Conservation (phyloP, 2,797 vertebrate genomes). For the Rhadinocentrus ornatus region DNA sequence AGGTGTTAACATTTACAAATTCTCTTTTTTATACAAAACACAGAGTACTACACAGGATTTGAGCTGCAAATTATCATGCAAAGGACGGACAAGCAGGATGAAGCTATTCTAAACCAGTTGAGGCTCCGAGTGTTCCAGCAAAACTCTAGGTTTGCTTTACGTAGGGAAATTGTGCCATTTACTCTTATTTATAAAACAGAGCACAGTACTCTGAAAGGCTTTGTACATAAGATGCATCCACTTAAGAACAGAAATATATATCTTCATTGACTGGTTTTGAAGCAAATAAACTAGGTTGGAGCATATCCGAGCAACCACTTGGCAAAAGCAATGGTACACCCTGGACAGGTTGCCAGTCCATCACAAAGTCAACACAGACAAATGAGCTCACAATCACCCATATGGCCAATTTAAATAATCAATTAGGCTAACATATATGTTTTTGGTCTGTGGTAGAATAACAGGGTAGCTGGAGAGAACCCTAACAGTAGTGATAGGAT, state of each 20-base stretch:
- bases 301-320: not conserved
- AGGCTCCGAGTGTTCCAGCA: not conserved
- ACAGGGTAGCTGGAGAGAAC: not conserved
- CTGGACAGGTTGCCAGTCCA: no score
- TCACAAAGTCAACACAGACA: not conserved
- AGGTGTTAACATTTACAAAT: slow-evolving; percentile 45
- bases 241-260: not conserved
- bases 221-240: not conserved
- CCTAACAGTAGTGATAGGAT: no score
- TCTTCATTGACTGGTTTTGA: not conserved
- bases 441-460: not conserved
- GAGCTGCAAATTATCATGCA: not conserved
- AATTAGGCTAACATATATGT: not conserved
- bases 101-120: not conserved
- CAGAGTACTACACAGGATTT: slow-evolving; percentile 31
- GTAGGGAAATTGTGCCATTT: not conserved
- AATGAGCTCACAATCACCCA: not conserved
- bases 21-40: slow-evolving; percentile 13
- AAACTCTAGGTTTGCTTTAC: not conserved
- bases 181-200: not conserved
- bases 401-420: not conserved
- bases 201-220: not conserved
- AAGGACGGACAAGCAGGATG: not conserved
- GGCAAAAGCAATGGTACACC: not conserved
- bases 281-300: not conserved